Evolutionary conservation across 2,113 vertebrate species (phyloP), one percentile per base, ranked within the genome.

Genomic region (Sander vitreus): DNA sequence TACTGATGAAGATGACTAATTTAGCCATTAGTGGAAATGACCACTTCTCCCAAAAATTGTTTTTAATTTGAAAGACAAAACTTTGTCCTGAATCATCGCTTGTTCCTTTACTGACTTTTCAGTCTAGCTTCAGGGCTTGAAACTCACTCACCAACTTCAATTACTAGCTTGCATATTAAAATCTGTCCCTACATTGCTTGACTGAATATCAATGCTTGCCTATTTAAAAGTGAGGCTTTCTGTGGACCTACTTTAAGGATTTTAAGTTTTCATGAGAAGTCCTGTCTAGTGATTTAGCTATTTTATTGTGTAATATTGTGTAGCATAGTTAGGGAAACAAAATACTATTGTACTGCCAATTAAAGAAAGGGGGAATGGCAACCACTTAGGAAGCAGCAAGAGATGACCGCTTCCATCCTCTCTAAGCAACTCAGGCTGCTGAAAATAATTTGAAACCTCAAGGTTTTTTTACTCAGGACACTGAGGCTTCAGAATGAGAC

Each of bases 401-500:
- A 36, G 8, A 30, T 64, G 39, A 80, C 23, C 12, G 2, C 50
- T 64, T 50, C 36, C 36, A 67, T 72, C 23, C 0, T 51, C 1
- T 47, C 10, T 66, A n/a, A 33, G 48, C 53, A 27, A 18, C 16
- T 33, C 19, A 43, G 48, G 62, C 60, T 73, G 51, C 60, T 78
- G 51, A 76, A 71, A 63, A 73, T 80, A 1, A 54, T 73, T 50
- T 76, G 3, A 75, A 81, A 43, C 53, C 14, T 16, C 47, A 27
- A 23, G 0, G 0, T 10, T 25, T 57, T 50, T 45, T 73, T 80
- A 36, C 54, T 47, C 50, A 54, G 21, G 33, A 36, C 14, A 1
- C 53, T 54, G 59, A 65, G 70, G 43, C 79, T 86, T 85, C 43
- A 57, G 19, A 72, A 36, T 57, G 48, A 77, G 43, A 77, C 45